Evolutionary conservation across 2,797 vertebrate species (phyloP), one percentile per base, ranked within the genome.

Genomic region (Spinus olivaceus): DNA sequence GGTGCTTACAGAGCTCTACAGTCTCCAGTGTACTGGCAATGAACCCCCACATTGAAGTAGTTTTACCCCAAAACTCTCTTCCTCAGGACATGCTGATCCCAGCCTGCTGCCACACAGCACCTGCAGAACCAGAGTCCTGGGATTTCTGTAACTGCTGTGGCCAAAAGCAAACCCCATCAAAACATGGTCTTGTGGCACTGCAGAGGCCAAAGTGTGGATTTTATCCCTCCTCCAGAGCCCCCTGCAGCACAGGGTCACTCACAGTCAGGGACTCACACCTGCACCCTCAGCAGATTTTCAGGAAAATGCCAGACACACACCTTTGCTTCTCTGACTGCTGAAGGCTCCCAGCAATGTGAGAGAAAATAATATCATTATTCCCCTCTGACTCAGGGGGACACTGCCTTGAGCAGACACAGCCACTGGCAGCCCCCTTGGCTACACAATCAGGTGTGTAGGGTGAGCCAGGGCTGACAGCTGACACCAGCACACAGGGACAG

Each of bases 391-490:
- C 37, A 22, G 90, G 44, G 30, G 23, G 23, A 32, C 1, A 0
- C 6, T 63, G 56, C 28, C 74, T 50, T 0, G 1, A 73, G 56
- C 57, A 39, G 49, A 39, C 1, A 16, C 9, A 83, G 65, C 12
- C 53, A 28, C 53, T 24, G 33, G 32, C 59, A 61, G 25, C 13
- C 14, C 20, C 17, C 20, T 4, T 14, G 6, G 50, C 47, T 22
- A 13, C 0, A 0, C 0, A 0, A 6, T 3, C 13, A 33, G 33
- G 28, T 18, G 24, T 39, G 47, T 3, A 24, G 61, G 54, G 30
- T 20, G 60, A 41, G 37, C 24, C 9, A 20, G 59, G 46, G 9
- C 44, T 44, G 51, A 25, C 15, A 12, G 37, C 15, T 33, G 41
- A 53, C 35, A 44, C 35, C n/a, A 63, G 19, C 32, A 47, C 11